Conservation (phyloP, 2,888 invertebrate genomes). For the Cyclophora albipunctata region DNA sequence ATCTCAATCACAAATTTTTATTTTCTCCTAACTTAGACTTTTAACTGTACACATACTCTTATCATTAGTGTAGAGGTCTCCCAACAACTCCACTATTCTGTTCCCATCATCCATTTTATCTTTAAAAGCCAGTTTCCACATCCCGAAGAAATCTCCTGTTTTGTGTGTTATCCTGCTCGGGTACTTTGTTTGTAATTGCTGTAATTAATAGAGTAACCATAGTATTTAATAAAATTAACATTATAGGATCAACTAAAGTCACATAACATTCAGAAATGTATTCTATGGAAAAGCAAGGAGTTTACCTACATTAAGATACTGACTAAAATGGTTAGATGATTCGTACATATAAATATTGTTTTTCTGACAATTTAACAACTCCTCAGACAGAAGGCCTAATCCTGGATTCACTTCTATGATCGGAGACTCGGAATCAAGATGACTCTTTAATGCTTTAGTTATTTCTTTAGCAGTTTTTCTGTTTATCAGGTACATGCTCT, state of each 20-base stretch:
- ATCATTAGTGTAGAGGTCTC: constrained; percentile 70
- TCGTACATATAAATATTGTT: constrained; percentile 77
- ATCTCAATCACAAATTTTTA: too few relatives aligned
- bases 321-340: constrained; percentile 61
- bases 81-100: constrained; percentile 69
- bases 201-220: constrained; percentile 13
- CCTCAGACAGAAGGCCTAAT: constrained; percentile 76
- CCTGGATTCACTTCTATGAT: constrained; percentile 83
- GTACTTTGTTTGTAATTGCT: constrained; percentile 50
- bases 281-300: too few relatives aligned
- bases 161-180: constrained; percentile 58
- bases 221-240: too few relatives aligned
- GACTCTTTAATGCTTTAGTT: constrained; percentile 38
- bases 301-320: constrained; percentile 54
- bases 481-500: constrained; percentile 63
- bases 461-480: constrained; percentile 52
- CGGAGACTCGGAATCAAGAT: constrained; percentile 41
- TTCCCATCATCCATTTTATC: constrained; percentile 76
- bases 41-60: constrained; percentile 30
- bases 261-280: too few relatives aligned
- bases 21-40: too few relatives aligned
- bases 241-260: too few relatives aligned
- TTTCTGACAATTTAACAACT: constrained; percentile 70
- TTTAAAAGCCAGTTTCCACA: constrained; percentile 73
- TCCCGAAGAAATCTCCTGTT: constrained; percentile 73